A percentile compares a stretch with the other conserved stretches of the same genome.
Conservation (phyloP, 2,888 invertebrate genomes). For the Slavum lentiscoides region DNA sequence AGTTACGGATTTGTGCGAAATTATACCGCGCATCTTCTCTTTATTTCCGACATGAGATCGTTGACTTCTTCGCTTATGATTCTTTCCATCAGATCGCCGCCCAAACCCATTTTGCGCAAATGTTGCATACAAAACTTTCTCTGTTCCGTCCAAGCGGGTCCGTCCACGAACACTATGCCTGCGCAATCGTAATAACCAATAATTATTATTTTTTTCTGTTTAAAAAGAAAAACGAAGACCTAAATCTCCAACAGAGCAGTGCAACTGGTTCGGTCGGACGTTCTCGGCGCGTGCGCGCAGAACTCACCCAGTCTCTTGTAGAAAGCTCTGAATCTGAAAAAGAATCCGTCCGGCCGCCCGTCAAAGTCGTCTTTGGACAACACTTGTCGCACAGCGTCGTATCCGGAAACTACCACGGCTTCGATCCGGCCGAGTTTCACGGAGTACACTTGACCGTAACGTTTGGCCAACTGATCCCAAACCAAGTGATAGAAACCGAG, state of each 20-base stretch:
- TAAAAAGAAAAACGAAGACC: too few species aligned
- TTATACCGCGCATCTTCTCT: conserved; percentile 33
- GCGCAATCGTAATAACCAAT: too few species aligned
- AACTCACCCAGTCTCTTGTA: conserved; percentile 69
- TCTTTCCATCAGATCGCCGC: conserved; percentile 67
- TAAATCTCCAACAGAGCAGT: too few species aligned
- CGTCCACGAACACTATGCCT: conserved; percentile 72
- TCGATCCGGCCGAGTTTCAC: conserved; percentile 68
- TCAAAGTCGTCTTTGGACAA: conserved; percentile 69
- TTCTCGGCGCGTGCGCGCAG: too few species aligned
- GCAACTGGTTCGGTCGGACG: too few species aligned
- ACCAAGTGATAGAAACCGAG: conserved; percentile 66
- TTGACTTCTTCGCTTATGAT: conserved; percentile 66
- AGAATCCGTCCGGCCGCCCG: conserved; percentile 73
- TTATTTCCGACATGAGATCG: conserved; percentile 59
- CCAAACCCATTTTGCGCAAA: conserved; percentile 68
- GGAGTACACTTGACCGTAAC: conserved; percentile 70
- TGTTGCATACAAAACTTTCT: conserved; percentile 70
- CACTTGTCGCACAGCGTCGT: conserved; percentile 67
- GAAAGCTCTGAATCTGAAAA: conserved; percentile 69
- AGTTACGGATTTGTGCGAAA: too few species aligned
- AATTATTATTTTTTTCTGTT: too few species aligned
- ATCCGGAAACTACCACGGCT: conserved; percentile 68
- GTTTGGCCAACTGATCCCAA: conserved; percentile 64
- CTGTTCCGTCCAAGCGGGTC: conserved; percentile 69